Evolutionary conservation across 2,888 invertebrate species (phyloP), one percentile per base, ranked within the genome.

Genomic region (Cosmorhoe ocellata): DNA sequence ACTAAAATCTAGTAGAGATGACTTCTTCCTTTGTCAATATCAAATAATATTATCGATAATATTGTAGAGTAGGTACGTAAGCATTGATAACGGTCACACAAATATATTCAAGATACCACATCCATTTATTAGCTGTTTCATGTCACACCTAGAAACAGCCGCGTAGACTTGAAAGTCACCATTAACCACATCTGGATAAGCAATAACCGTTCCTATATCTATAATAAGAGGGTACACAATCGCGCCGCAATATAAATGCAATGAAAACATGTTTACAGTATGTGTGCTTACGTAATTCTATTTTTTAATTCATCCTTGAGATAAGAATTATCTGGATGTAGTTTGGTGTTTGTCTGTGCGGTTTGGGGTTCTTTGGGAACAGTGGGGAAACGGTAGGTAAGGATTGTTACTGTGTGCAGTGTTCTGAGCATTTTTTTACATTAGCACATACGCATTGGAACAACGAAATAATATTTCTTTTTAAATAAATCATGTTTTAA

Each of bases 301-400:
- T 69, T 67, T 72, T 73, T 73, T 70, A 64, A 74, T 74, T 71
- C 69, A 75, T 71, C 73, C 79, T 74, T 71, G 73, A 71, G 76
- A 79, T 79, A 80, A 60, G 49, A 46, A 65, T 62, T 76, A 77
- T 75, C 71, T 66, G 54, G 51, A 57, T 7, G 42, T 56, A 54
- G 59, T 41, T 47, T 32, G 44, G 59, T 63, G 58, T 62, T 42
- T 52, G 43, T 57, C 27, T 51, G 43, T 55, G 37, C 10, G 14
- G n/a, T 28, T 51, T 36, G 26, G 48, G 27, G 50, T 43, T 46
- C 50, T 28, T 9, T 22, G n/a, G 6, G 14, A 28, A 7, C 7
- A 28, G 2, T 28, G 2, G 27, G 2, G 2, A 28, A 28, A 28
- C 27, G n/a, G 3, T 4, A 3, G 4, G 18, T 18, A 4, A 3